phyloP scores from a whole-genome alignment of 1,140 invertebrate species.

The Daktulosphaira vitifoliae region DNA sequence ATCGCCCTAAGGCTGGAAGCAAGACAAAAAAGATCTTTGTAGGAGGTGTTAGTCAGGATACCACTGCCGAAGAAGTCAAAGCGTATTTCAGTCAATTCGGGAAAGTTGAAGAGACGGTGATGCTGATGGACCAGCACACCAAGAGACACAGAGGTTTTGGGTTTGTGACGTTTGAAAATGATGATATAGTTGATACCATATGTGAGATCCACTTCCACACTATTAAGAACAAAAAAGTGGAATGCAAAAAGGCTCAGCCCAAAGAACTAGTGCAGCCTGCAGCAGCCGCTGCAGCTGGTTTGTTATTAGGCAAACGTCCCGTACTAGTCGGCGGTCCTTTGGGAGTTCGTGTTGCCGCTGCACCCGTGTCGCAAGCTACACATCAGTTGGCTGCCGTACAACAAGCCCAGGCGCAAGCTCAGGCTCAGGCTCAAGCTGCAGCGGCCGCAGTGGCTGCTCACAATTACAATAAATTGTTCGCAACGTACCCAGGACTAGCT shows the following conservation, averaged over 20 bases:
- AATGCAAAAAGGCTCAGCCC: constrained; percentile 86
- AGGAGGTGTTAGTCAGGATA: constrained; percentile 83
- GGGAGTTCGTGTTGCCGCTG: constrained; percentile 53
- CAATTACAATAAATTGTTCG: constrained; percentile 60
- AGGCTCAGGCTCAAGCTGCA: constrained; percentile 46
- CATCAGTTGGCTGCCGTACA: constrained; percentile 47
- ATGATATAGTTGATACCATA: constrained; percentile 81
- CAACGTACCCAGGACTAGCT: constrained; percentile 54
- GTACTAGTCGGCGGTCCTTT: constrained; percentile 53
- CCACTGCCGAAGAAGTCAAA: constrained; percentile 81
- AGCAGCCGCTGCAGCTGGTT: constrained; percentile 42
- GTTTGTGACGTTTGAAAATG: constrained; percentile 85
- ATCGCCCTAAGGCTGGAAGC: constrained; percentile 71
- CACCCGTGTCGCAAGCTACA: constrained; percentile 47
- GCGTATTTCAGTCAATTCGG: constrained; percentile 86
- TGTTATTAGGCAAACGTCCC: constrained; percentile 62
- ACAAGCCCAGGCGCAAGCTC: constrained; percentile 50
- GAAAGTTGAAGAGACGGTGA: constrained; percentile 83
- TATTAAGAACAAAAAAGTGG: constrained; percentile 87
- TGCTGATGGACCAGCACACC: constrained; percentile 91
- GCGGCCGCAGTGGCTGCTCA: constrained; percentile 46
- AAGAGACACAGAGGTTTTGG: constrained; percentile 84
- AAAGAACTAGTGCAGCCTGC: constrained; percentile 73
- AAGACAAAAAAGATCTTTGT: constrained; percentile 89
- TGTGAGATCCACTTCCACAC: constrained; percentile 89